A percentile compares a stretch with the other conserved stretches of the same genome.
These are phyloP conservation scores for Tiliacea citrago DNA, from an alignment of 2,888 invertebrate species.

Conservation along the genomic window DNA sequence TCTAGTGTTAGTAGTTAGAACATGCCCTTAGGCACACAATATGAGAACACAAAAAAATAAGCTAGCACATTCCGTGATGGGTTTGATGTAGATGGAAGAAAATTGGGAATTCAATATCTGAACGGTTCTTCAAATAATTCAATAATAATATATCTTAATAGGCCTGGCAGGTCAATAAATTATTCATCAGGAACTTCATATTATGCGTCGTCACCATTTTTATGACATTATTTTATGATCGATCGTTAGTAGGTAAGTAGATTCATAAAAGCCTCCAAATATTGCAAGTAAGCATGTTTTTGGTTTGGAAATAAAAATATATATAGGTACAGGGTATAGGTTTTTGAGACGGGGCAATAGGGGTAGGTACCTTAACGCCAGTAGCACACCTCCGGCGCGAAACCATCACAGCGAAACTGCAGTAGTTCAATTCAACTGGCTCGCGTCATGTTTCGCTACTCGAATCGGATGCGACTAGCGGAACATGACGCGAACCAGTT, in stretches of 20 bases:
- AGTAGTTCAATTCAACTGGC: too few relatives aligned
- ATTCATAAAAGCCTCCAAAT: not conserved
- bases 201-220: conserved; percentile 16
- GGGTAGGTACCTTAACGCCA: too few relatives aligned
- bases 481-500: too few relatives aligned
- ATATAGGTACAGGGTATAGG: too few relatives aligned
- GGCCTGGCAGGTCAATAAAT: not conserved
- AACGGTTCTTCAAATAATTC: too few relatives aligned
- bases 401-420: too few relatives aligned
- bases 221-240: conserved; percentile 5
- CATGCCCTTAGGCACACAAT: not conserved
- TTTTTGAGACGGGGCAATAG: too few relatives aligned
- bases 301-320: too few relatives aligned
- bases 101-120: not conserved
- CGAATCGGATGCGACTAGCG: too few relatives aligned
- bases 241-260: conserved; percentile 4
- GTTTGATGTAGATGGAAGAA: not conserved
- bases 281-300: not conserved
- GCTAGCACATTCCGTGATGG: not conserved
- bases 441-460: too few relatives aligned
- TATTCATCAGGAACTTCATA: not conserved
- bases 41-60: not conserved
- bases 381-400: too few relatives aligned
- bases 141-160: not conserved
- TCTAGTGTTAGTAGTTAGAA: not conserved